A percentile compares a stretch with the other conserved stretches of the same genome.
These are phyloP conservation scores for Takifugu ocellatus DNA, from an alignment of 2,797 vertebrate species.

Conservation along the genomic window DNA sequence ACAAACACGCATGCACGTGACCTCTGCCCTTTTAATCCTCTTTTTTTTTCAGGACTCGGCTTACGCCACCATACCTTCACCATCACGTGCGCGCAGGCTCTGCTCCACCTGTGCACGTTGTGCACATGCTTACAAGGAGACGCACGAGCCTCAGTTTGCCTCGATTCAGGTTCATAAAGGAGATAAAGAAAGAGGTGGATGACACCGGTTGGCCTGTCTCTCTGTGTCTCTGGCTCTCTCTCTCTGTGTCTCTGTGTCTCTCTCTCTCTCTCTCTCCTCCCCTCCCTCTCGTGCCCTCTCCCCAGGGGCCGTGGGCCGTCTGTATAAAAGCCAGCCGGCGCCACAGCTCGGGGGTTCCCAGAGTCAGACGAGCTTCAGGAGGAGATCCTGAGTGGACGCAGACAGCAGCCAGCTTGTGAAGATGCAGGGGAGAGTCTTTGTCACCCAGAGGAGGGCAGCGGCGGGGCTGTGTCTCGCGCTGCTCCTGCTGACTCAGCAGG, in stretches of 20 bases:
- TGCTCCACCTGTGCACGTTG: not conserved
- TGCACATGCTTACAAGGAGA: not conserved
- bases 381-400: not conserved
- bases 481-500: constrained; percentile 51
- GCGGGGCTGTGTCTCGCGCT: constrained; percentile 34
- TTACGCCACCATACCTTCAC: not conserved
- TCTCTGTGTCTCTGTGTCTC: constrained; percentile 1
- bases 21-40: not conserved
- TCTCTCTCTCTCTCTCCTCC: constrained; percentile 14
- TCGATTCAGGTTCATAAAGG: not conserved
- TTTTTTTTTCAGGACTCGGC: not conserved
- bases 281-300: constrained; percentile 15
- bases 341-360: constrained; percentile 17
- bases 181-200: constrained; percentile 23
- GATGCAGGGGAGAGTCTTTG: constrained; percentile 42
- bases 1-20: constrained; percentile 10
- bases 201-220: constrained; percentile 21
- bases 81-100: not conserved
- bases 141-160: not conserved
- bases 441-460: constrained; percentile 17
- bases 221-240: constrained; percentile 9
- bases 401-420: constrained; percentile 6
- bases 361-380: constrained; percentile 33
- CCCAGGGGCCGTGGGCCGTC: constrained; percentile 23
- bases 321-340: constrained; percentile 44